These are phyloP conservation scores for Haliclona indistincta DNA, from an alignment of 37 sponge, comb jelly and placozoan species.

Conservation along the genomic window DNA sequence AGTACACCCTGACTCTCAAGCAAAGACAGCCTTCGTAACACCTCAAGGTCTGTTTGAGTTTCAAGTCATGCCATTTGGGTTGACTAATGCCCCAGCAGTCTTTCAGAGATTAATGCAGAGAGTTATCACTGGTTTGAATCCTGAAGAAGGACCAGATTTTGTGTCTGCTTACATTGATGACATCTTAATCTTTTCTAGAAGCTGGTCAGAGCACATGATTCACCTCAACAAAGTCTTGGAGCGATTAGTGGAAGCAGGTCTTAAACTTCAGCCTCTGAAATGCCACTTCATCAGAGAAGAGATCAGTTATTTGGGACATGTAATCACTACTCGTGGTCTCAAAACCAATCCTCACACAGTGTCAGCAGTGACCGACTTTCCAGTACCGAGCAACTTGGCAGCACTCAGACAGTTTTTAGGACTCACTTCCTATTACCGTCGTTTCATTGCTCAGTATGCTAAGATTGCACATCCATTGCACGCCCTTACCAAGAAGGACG, in stretches of 20 bases:
- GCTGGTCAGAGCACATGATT: slow-evolving; percentile 30
- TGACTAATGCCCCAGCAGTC: slow-evolving; percentile 19
- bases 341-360: slow-evolving; percentile 40
- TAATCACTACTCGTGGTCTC: slow-evolving; percentile 35
- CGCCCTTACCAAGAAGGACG: not conserved
- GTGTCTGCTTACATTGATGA: slow-evolving; percentile 54
- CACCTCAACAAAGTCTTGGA: slow-evolving; percentile 31
- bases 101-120: slow-evolving; percentile 45
- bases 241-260: slow-evolving; percentile 9
- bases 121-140: slow-evolving; percentile 11
- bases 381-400: slow-evolving; percentile 5
- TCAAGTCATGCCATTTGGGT: slow-evolving; percentile 26
- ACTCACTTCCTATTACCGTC: slow-evolving; percentile 21
- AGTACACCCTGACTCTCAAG: slow-evolving; percentile 3
- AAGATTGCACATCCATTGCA: slow-evolving; percentile 16
- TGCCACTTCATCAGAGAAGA: not conserved
- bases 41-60: slow-evolving; percentile 20
- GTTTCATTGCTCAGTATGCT: slow-evolving; percentile 26
- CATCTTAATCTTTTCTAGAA: slow-evolving; percentile 26
- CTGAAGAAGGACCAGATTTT: slow-evolving; percentile 33
- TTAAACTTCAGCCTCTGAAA: slow-evolving; percentile 32
- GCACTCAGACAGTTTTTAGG: slow-evolving; percentile 28
- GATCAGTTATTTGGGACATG: slow-evolving; percentile 36
- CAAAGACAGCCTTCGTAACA: slow-evolving; percentile 33
- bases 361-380: slow-evolving; percentile 17